Evolutionary conservation across 2,888 invertebrate genomes (phyloP).

Genomic region (Sminthurides aquaticus): DNA sequence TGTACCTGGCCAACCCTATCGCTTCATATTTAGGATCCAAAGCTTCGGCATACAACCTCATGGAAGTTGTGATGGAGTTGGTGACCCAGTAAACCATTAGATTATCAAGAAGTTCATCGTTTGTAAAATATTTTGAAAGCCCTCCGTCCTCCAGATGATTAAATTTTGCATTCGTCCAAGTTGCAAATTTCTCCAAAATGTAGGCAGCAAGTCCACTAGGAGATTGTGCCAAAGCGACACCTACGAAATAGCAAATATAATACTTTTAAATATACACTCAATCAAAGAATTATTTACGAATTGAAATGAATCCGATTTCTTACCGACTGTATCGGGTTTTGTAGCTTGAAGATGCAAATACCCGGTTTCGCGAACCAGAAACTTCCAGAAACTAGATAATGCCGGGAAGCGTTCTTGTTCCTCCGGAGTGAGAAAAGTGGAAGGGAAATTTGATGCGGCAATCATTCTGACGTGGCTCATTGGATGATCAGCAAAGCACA

Average conservation of each 20-base stretch:
- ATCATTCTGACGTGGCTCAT: constrained; percentile 42
- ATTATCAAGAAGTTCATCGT: constrained; percentile 58
- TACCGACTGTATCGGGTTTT: constrained; percentile 81
- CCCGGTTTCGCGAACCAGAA: constrained; percentile 48
- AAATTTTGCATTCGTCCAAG: constrained; percentile 52
- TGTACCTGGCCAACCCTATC: neutral
- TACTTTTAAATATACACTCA: neutral
- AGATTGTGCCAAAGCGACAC: constrained; percentile 41
- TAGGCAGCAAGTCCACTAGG: constrained; percentile 53
- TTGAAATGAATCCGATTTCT: constrained; percentile 25
- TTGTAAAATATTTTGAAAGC: constrained; percentile 58
- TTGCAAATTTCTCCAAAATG: constrained; percentile 53
- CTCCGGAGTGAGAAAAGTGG: constrained; percentile 43
- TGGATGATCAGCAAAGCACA: constrained; percentile 50
- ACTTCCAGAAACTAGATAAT: constrained; percentile 36
- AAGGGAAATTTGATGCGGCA: constrained; percentile 42
- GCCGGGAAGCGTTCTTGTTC: constrained; percentile 44
- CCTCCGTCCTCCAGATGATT: constrained; percentile 53
- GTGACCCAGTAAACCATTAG: constrained; percentile 54
- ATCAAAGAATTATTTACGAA: neutral
- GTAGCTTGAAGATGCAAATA: constrained; percentile 72
- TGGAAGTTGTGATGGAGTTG: constrained; percentile 49
- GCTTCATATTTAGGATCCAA: constrained; percentile 16
- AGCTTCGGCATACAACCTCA: constrained; percentile 50
- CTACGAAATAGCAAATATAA: constrained; percentile 7